Evolutionary conservation across 2,797 vertebrate species (phyloP), one percentile per base, ranked within the genome.

Genomic region (Rhinogobio ventralis): DNA sequence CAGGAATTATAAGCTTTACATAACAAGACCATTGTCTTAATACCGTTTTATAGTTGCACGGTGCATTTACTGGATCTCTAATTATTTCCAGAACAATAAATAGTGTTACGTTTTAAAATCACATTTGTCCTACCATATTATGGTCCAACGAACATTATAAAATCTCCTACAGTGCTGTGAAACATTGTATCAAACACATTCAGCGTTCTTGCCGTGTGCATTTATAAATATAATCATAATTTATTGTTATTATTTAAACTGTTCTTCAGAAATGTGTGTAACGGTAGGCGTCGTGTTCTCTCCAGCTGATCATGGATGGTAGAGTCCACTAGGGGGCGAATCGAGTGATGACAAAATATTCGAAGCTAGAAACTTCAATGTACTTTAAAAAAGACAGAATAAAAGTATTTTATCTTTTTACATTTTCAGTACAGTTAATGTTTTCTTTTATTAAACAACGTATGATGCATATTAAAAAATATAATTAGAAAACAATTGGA

Each of bases 121-220:
- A 33, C 42, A 76, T 30, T 64, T 77, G 11, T 42, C 82, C 71
- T 89, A 89, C 88, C 88, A 87, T 89, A 75, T 82, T 83, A 82
- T 64, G 79, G 33, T 87, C 85, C 82, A 42, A 39, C 25, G 81
- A 82, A 25, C 62, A 79, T 71, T 79, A 36, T 81, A 39, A 71
- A 67, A 53, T 7, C 75, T 79, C 46, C 82, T 42, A 30, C 75
- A 77, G 77, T 72, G 33, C 72, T 83, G 30, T 49, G 11, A 82
- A 45, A 80, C 82, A 82, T 84, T 77, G 53, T 45, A 82, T 84
- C 64, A 84, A 69, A 81, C 30, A 25, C 66, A 82, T 80, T 78
- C 11, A 51, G 67, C 67, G 30, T 62, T 62, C n/a, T 49, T 51
- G 53, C n/a, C 30, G 53, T 62, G 9, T 25, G 42, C 17, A 78